phyloP scores from a whole-genome alignment of 2,888 invertebrate species.

The Nephrotoma guestfalica region DNA sequence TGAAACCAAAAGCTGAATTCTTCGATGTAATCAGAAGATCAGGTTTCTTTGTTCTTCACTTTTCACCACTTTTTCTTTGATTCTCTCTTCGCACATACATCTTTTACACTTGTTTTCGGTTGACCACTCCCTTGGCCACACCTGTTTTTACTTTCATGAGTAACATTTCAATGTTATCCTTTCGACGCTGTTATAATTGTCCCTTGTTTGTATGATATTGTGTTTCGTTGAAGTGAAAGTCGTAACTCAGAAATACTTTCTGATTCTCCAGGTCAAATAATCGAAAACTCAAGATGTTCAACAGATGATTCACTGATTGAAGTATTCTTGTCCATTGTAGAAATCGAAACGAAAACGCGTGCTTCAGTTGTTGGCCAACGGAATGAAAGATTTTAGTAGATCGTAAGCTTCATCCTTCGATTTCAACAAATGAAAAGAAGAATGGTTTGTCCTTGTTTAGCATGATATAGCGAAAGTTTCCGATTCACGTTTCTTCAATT shows the following conservation, averaged over 20 bases:
- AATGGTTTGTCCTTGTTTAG: conserved; percentile 12
- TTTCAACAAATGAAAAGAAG: neutral
- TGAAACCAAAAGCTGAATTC: no score
- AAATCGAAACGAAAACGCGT: conserved; percentile 7
- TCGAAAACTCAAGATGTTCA: neutral
- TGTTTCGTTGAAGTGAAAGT: neutral
- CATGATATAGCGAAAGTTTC: conserved; percentile 12
- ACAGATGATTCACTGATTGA: neutral
- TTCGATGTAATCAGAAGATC: no score
- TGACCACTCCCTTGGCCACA: no score
- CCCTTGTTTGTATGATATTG: neutral
- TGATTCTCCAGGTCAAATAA: neutral
- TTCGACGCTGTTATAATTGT: no score
- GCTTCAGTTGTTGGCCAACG: neutral
- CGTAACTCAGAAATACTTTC: neutral
- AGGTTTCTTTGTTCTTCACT: no score
- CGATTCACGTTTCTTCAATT: conserved; percentile 5
- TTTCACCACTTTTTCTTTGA: no score
- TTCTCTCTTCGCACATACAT: no score
- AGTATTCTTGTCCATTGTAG: conserved; percentile 6
- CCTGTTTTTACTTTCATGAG: no score
- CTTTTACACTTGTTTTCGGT: no score
- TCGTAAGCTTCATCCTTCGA: neutral
- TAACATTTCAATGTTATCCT: no score
- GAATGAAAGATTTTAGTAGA: neutral